Base-by-base conservation (phyloP, 2,888 invertebrate species). In the Sinelater perroti region DNA sequence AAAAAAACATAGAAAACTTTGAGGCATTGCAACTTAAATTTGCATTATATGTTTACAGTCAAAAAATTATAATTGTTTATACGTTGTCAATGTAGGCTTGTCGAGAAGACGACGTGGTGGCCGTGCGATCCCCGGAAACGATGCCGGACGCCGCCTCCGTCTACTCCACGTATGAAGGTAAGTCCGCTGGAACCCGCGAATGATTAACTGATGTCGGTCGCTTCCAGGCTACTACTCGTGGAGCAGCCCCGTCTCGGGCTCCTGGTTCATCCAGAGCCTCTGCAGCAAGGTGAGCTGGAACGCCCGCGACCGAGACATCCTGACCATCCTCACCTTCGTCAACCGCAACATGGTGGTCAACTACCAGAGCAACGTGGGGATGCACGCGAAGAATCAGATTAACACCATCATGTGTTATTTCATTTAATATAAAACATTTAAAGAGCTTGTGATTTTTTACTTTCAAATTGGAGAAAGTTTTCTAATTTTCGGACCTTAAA, bases 241-340 rank as follows among this genome's bases (percentile, higher is more conserved):
- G 81, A 78, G 89, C 2, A 87, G 87, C 71, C 83, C 85, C 17
- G 80, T 81, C 36, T 80, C 81, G 14, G 89, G 89, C 1, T 87
- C 89, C 0, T 90, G 88, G 87, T 91, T 89, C 70, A 85, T 91
- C 46, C 89, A 89, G 72, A 77, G 86, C 2, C 73, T 91, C 31
- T 86, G 85, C 66, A 69, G 79, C 2, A 84, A 86, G 6, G 68
- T 89, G 11, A 72, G 76, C 2, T 68, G 77, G 56, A 72, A 80
- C 59, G 79, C 79, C 4, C 66, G 70, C 1, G 78, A 78, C 26
- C 79, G 79, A 38, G 89, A 90, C 71, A 75, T 91, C 3, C 71
- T 87, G 58, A 81, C 82, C 17, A 79, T 90, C 66, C 73, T 91
- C 70, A 89, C 89, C 0, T 78, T 80, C 16, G 83, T 85, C 5